Percentiles rank a stretch among this genome's conserved stretches.
Conservation (phyloP, 2,888 invertebrate species). For the Dryobota labecula region DNA sequence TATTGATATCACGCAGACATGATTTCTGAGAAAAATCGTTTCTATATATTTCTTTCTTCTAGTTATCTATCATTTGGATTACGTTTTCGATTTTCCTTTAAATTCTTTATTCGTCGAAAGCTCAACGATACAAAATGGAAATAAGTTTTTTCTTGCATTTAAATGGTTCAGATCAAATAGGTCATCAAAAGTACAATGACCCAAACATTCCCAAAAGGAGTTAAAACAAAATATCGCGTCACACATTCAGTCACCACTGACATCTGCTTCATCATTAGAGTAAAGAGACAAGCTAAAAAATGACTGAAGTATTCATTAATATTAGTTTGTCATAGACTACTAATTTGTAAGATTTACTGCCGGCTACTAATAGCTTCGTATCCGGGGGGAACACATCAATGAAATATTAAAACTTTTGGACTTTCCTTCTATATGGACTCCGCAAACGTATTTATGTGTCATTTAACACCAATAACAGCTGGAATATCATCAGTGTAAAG, state of each 20-base stretch:
- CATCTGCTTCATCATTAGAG: conserved; percentile 86
- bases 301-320: conserved; percentile 83
- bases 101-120: conserved; percentile 1
- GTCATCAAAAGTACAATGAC: conserved; percentile 68
- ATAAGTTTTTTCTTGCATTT: not conserved
- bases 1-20: conserved; percentile 6
- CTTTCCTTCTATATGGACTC: conserved; percentile 70
- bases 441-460: conserved; percentile 86
- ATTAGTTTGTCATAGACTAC: conserved; percentile 88
- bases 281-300: conserved; percentile 80
- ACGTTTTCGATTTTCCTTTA: not conserved
- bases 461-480: conserved; percentile 83
- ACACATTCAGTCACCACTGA: conserved; percentile 79
- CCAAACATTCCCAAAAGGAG: conserved; percentile 42
- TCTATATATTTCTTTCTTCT: not conserved
- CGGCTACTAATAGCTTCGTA: conserved; percentile 83
- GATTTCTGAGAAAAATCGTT: not conserved
- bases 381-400: conserved; percentile 87
- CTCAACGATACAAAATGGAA: not conserved
- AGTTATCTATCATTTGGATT: not conserved
- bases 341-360: conserved; percentile 89
- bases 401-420: conserved; percentile 80
- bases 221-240: conserved; percentile 72
- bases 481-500: conserved; percentile 80
- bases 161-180: conserved; percentile 3